These are phyloP conservation scores for Tetrao urogallus DNA, from an alignment of 2,113 vertebrate genomes.

Conservation along the genomic window DNA sequence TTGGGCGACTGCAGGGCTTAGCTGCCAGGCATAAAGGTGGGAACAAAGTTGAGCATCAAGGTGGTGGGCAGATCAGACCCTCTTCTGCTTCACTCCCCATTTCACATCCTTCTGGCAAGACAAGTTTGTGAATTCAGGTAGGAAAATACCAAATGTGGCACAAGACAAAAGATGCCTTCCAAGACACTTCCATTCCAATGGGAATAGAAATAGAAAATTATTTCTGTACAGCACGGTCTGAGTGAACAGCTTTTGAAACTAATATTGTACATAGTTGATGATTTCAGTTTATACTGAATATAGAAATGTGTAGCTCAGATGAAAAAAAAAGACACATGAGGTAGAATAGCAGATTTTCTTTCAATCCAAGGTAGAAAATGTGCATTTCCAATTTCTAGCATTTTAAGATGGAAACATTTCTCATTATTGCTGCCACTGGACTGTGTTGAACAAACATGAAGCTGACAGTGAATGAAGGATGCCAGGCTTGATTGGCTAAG, in stretches of 20 bases:
- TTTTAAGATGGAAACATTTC: constrained; percentile 22
- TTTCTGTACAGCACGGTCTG: not conserved
- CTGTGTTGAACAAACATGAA: not conserved
- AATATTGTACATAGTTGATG: not conserved
- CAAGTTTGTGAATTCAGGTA: not conserved
- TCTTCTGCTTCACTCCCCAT: not conserved
- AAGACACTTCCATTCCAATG: not conserved
- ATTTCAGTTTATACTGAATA: constrained; percentile 40
- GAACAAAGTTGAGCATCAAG: not conserved
- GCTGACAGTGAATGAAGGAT: not conserved
- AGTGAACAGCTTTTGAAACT: constrained; percentile 22
- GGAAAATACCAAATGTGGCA: not conserved
- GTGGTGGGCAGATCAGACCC: not conserved
- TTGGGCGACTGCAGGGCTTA: not conserved
- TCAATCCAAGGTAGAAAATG: not conserved
- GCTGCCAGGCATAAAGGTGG: not conserved
- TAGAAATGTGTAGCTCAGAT: not conserved
- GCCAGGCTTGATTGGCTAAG: constrained; percentile 2
- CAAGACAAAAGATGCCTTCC: not conserved
- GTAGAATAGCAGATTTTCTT: constrained; percentile 8
- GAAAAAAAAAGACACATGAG: not conserved
- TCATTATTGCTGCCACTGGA: not conserved
- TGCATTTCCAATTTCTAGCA: not conserved
- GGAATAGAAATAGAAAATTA: not conserved
- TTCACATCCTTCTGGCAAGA: not conserved